phyloP scores from a whole-genome alignment of 2,888 invertebrate species.

The Agelastica alni region DNA sequence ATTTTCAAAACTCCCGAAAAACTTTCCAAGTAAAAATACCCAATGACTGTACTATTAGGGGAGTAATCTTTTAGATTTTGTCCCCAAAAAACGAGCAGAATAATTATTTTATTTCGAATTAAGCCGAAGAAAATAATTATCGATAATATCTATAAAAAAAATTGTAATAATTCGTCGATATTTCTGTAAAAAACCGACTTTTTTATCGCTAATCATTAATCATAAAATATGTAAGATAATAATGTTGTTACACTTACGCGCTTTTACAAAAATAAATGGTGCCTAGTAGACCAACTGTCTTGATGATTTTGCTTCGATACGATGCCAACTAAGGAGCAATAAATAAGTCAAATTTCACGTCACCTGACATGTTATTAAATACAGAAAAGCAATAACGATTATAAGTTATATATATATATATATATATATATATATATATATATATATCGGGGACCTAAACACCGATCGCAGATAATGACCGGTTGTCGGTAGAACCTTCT shows the following conservation, averaged over 20 bases:
- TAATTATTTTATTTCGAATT: no score
- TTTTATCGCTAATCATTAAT: background rate
- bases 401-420: constrained; percentile 41
- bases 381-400: constrained; percentile 43
- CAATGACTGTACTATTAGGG: no score
- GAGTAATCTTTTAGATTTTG: no score
- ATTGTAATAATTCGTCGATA: no score
- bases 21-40: no score
- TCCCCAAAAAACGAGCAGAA: no score
- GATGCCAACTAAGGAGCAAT: constrained; percentile 21
- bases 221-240: background rate
- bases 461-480: constrained; percentile 43
- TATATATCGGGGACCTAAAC: constrained; percentile 41
- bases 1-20: no score
- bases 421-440: no score
- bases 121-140: no score
- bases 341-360: constrained; percentile 36
- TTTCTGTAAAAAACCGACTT: background rate
- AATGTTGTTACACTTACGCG: constrained; percentile 3
- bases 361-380: constrained; percentile 40
- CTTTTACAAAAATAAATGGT: constrained; percentile 4
- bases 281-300: constrained; percentile 17
- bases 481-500: constrained; percentile 35
- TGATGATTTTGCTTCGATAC: constrained; percentile 8
- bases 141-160: no score